Percentiles rank a stretch among this genome's conserved stretches.
Conservation (phyloP, 1,140 invertebrate genomes). For the Pseudoatta argentina region DNA sequence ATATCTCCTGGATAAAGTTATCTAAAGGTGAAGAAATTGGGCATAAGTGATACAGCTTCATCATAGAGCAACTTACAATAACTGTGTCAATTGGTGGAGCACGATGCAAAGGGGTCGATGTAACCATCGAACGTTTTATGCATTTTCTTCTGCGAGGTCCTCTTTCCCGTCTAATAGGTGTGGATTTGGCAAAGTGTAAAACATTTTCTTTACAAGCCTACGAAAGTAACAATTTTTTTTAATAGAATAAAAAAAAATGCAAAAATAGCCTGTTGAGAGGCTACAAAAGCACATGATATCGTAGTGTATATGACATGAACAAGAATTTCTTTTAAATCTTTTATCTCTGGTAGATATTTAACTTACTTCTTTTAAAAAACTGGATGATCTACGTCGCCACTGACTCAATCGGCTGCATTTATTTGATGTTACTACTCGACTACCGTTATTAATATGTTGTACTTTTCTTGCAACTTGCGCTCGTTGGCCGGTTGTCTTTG, state of each 20-base stretch:
- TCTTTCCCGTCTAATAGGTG: conserved; percentile 81
- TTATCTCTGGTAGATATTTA: neutral
- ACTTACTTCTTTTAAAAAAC: conserved; percentile 84
- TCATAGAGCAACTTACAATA: conserved; percentile 73
- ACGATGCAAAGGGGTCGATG: conserved; percentile 83
- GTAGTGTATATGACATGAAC: neutral
- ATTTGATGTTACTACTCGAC: conserved; percentile 80
- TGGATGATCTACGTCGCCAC: conserved; percentile 83
- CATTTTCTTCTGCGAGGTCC: conserved; percentile 83
- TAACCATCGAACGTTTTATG: conserved; percentile 85
- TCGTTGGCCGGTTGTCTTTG: conserved; percentile 77
- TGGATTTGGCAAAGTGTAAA: conserved; percentile 84
- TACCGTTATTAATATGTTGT: conserved; percentile 80
- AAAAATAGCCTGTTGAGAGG: conserved; percentile 66
- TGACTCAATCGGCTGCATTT: conserved; percentile 83
- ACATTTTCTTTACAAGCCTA: conserved; percentile 86
- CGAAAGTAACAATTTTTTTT: conserved; percentile 57
- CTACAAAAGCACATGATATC: conserved; percentile 26
- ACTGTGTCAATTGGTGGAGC: conserved; percentile 79
- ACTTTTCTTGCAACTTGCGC: conserved; percentile 83
- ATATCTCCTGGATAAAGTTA: too few species aligned
- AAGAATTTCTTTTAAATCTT: neutral
- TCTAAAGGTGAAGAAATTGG: too few species aligned
- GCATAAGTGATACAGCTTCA: neutral
- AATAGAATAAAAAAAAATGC: conserved; percentile 32